A percentile compares a stretch with the other conserved stretches of the same genome.
These are phyloP conservation scores for Haliaeetus leucogaster DNA, from an alignment of 2,113 vertebrate genomes.

Conservation along the genomic window DNA sequence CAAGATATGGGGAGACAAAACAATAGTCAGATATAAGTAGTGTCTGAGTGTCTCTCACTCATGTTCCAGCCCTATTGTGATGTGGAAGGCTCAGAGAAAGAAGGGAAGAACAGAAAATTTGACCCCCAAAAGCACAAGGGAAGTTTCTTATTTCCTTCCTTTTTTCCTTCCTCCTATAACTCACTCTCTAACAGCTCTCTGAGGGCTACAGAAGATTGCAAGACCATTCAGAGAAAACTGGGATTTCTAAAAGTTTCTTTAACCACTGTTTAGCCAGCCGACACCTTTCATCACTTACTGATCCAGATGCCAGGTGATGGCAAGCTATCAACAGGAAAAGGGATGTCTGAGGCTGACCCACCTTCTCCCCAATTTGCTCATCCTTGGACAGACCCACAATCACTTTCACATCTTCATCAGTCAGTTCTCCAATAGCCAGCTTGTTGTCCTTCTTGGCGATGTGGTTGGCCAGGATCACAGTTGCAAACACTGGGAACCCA, in stretches of 20 bases:
- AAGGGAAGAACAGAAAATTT: not conserved
- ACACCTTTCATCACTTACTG: not conserved
- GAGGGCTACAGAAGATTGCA: not conserved
- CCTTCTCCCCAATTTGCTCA: conserved; percentile 91
- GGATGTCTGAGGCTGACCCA: conserved; percentile 44
- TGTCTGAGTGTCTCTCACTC: not conserved
- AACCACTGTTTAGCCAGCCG: not conserved
- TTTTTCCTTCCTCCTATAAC: not conserved
- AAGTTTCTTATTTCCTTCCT: not conserved
- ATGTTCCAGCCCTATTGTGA: not conserved
- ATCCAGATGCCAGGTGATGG: not conserved
- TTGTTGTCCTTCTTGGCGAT: conserved; percentile 87
- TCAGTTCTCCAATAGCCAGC: conserved; percentile 89
- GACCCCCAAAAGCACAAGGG: not conserved
- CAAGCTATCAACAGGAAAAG: not conserved
- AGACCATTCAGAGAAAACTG: not conserved
- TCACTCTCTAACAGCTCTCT: not conserved
- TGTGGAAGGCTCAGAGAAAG: not conserved
- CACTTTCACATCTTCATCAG: conserved; percentile 92
- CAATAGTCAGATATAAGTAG: not conserved
- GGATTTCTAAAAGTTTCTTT: not conserved
- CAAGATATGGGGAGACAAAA: not conserved
- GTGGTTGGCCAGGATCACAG: conserved; percentile 95
- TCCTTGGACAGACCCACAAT: conserved; percentile 90
- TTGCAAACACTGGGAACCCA: conserved; percentile 95